Evolutionary conservation across 2,797 vertebrate species (phyloP).

Genomic region (Trichosurus vulpecula): DNA sequence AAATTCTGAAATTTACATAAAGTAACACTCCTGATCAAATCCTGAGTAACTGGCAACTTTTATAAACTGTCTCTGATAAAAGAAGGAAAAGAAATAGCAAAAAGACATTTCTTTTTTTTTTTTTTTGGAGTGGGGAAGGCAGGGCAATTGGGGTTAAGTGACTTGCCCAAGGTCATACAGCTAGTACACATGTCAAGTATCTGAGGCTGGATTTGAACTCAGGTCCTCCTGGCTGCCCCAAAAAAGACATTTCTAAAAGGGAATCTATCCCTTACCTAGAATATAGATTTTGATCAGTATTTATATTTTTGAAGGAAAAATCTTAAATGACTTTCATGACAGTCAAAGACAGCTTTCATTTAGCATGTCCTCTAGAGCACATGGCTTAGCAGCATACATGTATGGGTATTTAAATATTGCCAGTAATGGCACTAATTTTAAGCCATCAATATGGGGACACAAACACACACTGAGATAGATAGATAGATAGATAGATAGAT

Average conservation of each 20-base stretch:
- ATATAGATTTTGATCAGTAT: not conserved
- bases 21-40: not conserved
- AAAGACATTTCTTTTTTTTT: not conserved
- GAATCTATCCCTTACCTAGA: not conserved
- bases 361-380: not conserved
- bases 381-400: not conserved
- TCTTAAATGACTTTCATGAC: not conserved
- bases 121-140: too few relatives aligned
- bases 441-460: not conserved
- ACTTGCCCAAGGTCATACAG: too few relatives aligned
- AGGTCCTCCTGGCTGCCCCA: too few relatives aligned
- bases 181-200: too few relatives aligned
- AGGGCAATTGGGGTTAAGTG: too few relatives aligned
- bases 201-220: too few relatives aligned
- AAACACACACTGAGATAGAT: too few relatives aligned
- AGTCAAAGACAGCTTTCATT: slow-evolving; percentile 5
- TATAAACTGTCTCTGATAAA: not conserved
- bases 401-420: slow-evolving; percentile 13
- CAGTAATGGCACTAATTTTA: slow-evolving; percentile 34
- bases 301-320: not conserved
- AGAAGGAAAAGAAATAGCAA: not conserved
- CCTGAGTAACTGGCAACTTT: not conserved
- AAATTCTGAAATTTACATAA: not conserved
- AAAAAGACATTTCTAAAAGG: slow-evolving; percentile 12
- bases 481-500: too few relatives aligned